Percentiles rank a stretch among this genome's conserved stretches.
phyloP scores from a whole-genome alignment of 2,797 vertebrate species.

The Momotus momota region DNA sequence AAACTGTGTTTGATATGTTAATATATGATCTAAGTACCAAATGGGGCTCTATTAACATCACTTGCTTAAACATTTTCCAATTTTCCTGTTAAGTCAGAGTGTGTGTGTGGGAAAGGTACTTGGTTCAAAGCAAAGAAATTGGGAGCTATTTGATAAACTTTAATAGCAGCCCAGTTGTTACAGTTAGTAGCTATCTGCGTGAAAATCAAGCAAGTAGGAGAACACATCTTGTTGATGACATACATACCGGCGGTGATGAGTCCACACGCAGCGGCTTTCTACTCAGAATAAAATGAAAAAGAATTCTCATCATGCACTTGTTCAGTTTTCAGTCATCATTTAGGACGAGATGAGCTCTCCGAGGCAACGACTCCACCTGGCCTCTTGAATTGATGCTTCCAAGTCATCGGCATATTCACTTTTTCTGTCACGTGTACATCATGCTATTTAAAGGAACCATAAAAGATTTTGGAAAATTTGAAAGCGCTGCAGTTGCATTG shows the following conservation, averaged over 20 bases:
- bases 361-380: background rate
- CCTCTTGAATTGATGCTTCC: background rate
- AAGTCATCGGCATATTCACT: background rate
- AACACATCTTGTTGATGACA: background rate
- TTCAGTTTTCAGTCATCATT: background rate
- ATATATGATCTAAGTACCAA: conserved; percentile 47
- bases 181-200: background rate
- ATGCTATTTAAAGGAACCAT: background rate
- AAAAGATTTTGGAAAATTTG: background rate
- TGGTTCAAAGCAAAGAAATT: background rate
- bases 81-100: background rate
- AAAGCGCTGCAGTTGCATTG: background rate
- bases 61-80: conserved; percentile 40
- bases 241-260: background rate
- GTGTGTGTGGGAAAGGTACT: background rate
- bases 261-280: background rate
- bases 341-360: background rate
- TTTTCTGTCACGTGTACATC: background rate
- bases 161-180: background rate
- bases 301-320: background rate
- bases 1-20: conserved; percentile 62
- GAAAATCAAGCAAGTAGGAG: background rate
- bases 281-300: background rate
- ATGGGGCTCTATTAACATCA: conserved; percentile 49
- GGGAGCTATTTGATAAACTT: background rate